phyloP scores from a whole-genome alignment of 2,113 vertebrate species.

The Progne subis region DNA sequence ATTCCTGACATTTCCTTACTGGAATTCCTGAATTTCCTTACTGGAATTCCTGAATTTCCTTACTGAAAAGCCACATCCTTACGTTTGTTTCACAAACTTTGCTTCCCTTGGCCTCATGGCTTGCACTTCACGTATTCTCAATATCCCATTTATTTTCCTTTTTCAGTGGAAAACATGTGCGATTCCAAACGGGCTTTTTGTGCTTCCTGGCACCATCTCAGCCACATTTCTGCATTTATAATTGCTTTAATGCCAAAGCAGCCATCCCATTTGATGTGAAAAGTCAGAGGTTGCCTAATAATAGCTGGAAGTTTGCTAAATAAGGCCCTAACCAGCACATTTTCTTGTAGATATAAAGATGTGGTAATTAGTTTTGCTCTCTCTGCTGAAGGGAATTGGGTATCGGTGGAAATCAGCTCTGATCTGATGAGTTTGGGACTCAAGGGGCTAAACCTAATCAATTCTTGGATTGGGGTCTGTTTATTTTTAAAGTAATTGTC shows the following conservation, averaged over 20 bases:
- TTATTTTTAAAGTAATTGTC: not conserved
- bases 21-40: too few species aligned
- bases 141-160: not conserved
- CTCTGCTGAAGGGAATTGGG: not conserved
- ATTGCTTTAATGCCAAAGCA: not conserved
- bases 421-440: not conserved
- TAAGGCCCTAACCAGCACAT: not conserved
- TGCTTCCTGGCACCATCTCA: not conserved
- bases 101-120: not conserved
- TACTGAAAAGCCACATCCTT: fast-evolving
- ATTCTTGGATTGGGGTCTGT: not conserved
- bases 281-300: not conserved
- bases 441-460: not conserved
- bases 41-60: too few species aligned
- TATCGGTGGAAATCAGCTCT: not conserved
- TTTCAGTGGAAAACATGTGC: not conserved
- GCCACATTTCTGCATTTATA: not conserved
- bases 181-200: not conserved
- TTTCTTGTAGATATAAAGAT: not conserved
- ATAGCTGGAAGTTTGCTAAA: not conserved
- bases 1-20: too few species aligned
- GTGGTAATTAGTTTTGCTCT: not conserved
- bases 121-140: not conserved
- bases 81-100: not conserved
- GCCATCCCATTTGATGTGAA: not conserved